A percentile compares a stretch with the other conserved stretches of the same genome.
These are phyloP conservation scores for Apodemus sylvaticus DNA, from an alignment of 2,113 vertebrate genomes.

Conservation along the genomic window DNA sequence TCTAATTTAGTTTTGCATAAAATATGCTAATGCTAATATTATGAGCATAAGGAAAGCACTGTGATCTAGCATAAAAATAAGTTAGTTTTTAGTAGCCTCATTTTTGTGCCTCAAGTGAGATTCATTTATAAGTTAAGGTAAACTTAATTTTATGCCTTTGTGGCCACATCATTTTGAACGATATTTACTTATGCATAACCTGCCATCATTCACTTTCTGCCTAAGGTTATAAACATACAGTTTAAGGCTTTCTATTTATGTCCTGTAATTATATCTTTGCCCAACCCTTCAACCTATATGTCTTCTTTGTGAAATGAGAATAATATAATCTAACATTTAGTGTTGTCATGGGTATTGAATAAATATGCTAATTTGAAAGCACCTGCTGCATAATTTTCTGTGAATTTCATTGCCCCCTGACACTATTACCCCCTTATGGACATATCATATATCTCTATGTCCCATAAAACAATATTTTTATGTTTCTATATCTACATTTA, in stretches of 20 bases:
- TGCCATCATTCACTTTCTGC: conserved; percentile 21
- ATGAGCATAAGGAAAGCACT: not conserved
- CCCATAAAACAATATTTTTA: not conserved
- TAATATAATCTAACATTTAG: conserved; percentile 42
- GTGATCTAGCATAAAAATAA: conserved; percentile 12
- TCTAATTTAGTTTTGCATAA: conserved; percentile 52
- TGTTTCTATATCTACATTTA: not conserved
- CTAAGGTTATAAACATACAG: conserved; percentile 7
- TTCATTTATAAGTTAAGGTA: conserved; percentile 16
- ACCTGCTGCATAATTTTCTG: conserved; percentile 29
- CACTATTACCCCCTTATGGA: not conserved
- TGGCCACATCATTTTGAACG: conserved; percentile 1
- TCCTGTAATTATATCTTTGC: not conserved
- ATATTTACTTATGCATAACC: conserved; percentile 16
- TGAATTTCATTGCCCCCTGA: not conserved
- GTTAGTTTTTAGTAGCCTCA: not conserved
- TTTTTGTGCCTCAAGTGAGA: not conserved
- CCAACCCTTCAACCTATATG: not conserved
- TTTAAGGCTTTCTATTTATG: conserved; percentile 19
- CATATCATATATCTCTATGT: not conserved
- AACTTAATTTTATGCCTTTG: conserved; percentile 33
- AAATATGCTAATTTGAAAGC: conserved; percentile 40
- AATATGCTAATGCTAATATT: not conserved
- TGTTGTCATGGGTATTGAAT: conserved; percentile 20
- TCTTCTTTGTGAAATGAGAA: conserved; percentile 48